phyloP scores from a whole-genome alignment of 2,113 vertebrate species.

The Dasyprocta punctata region DNA sequence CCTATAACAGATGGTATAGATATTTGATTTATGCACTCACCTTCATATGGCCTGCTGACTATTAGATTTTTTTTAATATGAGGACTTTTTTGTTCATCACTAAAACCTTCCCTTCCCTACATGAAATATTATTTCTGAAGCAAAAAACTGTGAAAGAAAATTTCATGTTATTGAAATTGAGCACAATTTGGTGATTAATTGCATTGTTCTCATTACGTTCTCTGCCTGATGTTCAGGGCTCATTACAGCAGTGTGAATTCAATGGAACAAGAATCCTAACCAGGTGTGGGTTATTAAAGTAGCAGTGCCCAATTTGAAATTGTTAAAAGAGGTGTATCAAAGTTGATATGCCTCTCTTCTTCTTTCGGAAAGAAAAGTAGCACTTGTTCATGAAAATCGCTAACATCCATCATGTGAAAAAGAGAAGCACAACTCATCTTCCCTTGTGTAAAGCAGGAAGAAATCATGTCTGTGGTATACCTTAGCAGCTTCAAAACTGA shows the following conservation, averaged over 20 bases:
- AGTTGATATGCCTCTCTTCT: slow-evolving; percentile 79
- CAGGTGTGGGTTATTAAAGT: slow-evolving; percentile 86
- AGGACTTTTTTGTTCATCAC: slow-evolving; percentile 74
- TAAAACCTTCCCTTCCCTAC: slow-evolving; percentile 77
- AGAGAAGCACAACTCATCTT: slow-evolving; percentile 67
- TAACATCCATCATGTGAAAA: slow-evolving; percentile 83
- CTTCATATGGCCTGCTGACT: slow-evolving; percentile 85
- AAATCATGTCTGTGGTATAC: background rate
- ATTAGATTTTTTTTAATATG: slow-evolving; percentile 72
- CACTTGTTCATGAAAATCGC: slow-evolving; percentile 80
- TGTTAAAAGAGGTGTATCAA: slow-evolving; percentile 83
- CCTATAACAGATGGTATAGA: slow-evolving; percentile 85
- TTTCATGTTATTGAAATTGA: slow-evolving; percentile 84
- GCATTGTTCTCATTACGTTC: slow-evolving; percentile 83
- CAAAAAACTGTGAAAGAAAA: slow-evolving; percentile 81
- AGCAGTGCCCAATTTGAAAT: slow-evolving; percentile 80
- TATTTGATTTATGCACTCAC: slow-evolving; percentile 87
- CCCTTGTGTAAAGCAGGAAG: slow-evolving; percentile 47
- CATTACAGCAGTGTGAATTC: slow-evolving; percentile 81
- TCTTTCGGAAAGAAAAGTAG: slow-evolving; percentile 77
- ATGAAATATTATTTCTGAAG: slow-evolving; percentile 85
- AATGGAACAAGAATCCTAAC: slow-evolving; percentile 81
- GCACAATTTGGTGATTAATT: slow-evolving; percentile 85
- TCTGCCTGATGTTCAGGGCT: slow-evolving; percentile 83
- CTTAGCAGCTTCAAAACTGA: slow-evolving; percentile 65